Percentiles rank a stretch among this genome's conserved stretches.
These are phyloP conservation scores for Coracias cyanogaster DNA, from an alignment of 2,797 vertebrate species.

Conservation along the genomic window DNA sequence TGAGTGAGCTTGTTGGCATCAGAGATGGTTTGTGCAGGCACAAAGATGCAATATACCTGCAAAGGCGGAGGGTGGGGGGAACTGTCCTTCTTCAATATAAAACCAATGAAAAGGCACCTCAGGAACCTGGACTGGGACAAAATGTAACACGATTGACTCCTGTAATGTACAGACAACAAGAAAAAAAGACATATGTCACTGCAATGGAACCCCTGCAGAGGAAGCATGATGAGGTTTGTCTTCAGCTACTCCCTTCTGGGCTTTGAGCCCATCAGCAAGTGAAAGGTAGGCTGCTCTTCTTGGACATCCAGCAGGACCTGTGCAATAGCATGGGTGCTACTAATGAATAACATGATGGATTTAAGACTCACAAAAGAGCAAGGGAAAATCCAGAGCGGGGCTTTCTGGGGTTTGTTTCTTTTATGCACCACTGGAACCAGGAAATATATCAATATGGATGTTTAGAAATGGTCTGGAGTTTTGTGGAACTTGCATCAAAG, in stretches of 20 bases:
- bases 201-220: not conserved
- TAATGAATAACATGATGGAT: not conserved
- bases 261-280: not conserved
- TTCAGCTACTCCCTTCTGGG: not conserved
- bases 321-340: not conserved
- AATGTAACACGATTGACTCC: not conserved
- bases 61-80: not conserved
- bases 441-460: constrained; percentile 56
- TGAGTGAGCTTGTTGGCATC: not conserved
- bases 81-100: not conserved
- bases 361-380: constrained; percentile 1
- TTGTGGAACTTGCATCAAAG: constrained; percentile 37
- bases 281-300: not conserved
- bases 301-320: not conserved
- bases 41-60: not conserved
- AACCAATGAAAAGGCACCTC: not conserved
- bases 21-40: not conserved
- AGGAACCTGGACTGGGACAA: not conserved
- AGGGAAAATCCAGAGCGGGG: constrained; percentile 65
- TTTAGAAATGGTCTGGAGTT: constrained; percentile 59
- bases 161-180: not conserved
- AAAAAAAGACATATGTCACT: not conserved
- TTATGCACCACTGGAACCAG: constrained; percentile 58
- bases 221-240: not conserved
- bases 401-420: constrained; percentile 68